Percentiles rank a stretch among this genome's conserved stretches.
These are phyloP conservation scores for Idaea dimidiata DNA, from an alignment of 2,888 invertebrate species.

Conservation along the genomic window DNA sequence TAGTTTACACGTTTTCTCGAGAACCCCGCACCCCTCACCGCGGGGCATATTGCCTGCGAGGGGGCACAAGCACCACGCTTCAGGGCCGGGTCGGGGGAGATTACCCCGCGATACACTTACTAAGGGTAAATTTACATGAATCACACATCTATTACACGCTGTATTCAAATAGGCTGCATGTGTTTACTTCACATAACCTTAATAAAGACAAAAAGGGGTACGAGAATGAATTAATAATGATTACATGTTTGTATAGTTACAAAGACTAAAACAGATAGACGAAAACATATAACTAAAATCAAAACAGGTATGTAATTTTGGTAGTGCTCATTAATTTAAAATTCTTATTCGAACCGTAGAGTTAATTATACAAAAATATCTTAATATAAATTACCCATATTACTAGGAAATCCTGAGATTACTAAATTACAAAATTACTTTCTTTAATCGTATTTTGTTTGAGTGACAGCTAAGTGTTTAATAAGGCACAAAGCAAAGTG, in stretches of 20 bases:
- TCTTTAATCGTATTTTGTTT: slow-evolving; percentile 14
- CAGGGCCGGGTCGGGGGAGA: slow-evolving; percentile 49
- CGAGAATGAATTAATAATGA: slow-evolving; percentile 51
- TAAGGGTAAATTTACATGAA: slow-evolving; percentile 78
- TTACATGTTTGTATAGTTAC: background rate
- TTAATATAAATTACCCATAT: background rate
- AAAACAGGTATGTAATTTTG: slow-evolving; percentile 10
- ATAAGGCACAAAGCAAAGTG: slow-evolving; percentile 66
- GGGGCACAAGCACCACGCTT: slow-evolving; percentile 22
- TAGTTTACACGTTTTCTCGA: slow-evolving; percentile 79
- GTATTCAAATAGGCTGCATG: slow-evolving; percentile 66
- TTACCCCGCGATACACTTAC: slow-evolving; percentile 71
- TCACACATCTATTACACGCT: slow-evolving; percentile 71
- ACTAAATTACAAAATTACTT: slow-evolving; percentile 8
- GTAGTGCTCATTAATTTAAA: background rate
- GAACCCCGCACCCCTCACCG: slow-evolving; percentile 44
- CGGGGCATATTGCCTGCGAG: slow-evolving; percentile 61
- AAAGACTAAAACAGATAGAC: slow-evolving; percentile 11
- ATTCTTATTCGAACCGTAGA: background rate
- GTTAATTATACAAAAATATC: background rate
- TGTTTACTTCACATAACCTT: slow-evolving; percentile 72
- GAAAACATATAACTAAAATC: slow-evolving; percentile 17
- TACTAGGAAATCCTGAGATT: background rate
- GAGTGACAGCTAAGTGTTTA: slow-evolving; percentile 64
- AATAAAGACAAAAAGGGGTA: slow-evolving; percentile 62